Evolutionary conservation across 1,140 invertebrate genomes (phyloP).

Genomic region (Campoletis sonorensis): DNA sequence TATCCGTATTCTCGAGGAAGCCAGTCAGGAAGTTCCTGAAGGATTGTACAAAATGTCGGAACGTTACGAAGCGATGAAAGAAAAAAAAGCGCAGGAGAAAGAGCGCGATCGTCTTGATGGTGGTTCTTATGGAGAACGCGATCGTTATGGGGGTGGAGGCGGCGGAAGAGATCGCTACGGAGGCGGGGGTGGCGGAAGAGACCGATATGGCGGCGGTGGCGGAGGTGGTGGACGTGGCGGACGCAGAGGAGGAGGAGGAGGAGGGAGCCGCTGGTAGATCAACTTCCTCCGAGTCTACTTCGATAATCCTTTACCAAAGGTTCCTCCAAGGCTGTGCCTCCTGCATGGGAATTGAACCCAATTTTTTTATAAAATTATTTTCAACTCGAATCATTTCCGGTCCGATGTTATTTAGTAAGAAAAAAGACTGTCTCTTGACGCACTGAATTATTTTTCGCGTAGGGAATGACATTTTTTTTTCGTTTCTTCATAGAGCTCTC

Average conservation of each 20-base stretch:
- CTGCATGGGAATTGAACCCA: not conserved
- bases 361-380: not conserved
- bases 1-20: slow-evolving; percentile 89
- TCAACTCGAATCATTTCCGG: not conserved
- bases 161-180: slow-evolving; percentile 20
- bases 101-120: slow-evolving; percentile 57
- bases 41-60: slow-evolving; percentile 84
- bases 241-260: not conserved
- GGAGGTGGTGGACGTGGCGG: not conserved
- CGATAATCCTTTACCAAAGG: not conserved
- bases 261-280: slow-evolving; percentile 43
- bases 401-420: too few species aligned
- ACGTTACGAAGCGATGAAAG: slow-evolving; percentile 81
- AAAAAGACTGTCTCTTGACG: too few species aligned
- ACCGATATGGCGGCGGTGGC: slow-evolving; percentile 40
- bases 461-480: too few species aligned
- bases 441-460: too few species aligned
- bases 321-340: slow-evolving; percentile 22
- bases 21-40: slow-evolving; percentile 84
- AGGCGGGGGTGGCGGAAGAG: slow-evolving; percentile 46
- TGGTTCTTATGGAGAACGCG: slow-evolving; percentile 54
- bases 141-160: slow-evolving; percentile 42
- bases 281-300: not conserved
- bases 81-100: slow-evolving; percentile 76
- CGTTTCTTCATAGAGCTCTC: too few species aligned